Percentiles rank a stretch among this genome's conserved stretches.
These are phyloP conservation scores for Phalanger gymnotis DNA, from an alignment of 2,797 vertebrate genomes.

Conservation along the genomic window DNA sequence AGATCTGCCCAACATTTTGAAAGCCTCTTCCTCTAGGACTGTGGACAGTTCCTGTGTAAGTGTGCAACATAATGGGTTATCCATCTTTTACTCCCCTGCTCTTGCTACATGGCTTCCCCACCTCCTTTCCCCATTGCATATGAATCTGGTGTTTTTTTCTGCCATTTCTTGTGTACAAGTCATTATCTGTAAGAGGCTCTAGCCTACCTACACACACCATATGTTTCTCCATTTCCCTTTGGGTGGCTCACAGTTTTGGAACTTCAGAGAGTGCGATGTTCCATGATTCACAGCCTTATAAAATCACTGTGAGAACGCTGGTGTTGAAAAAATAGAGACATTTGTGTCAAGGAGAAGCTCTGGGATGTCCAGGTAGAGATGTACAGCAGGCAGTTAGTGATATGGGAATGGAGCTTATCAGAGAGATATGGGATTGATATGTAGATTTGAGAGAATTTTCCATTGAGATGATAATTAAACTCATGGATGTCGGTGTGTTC, in stretches of 20 bases:
- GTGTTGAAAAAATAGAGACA: neutral
- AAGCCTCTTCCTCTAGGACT: neutral
- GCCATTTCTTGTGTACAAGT: neutral
- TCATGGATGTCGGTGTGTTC: neutral
- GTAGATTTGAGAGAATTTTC: neutral
- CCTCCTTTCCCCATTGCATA: neutral
- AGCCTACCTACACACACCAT: neutral
- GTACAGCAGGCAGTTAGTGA: neutral
- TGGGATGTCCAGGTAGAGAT: neutral
- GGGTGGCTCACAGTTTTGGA: neutral
- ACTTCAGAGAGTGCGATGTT: neutral
- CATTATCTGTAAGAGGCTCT: neutral
- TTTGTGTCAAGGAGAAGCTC: neutral
- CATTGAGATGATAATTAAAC: neutral
- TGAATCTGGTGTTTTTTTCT: neutral
- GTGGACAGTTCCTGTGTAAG: neutral
- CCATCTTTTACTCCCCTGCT: neutral
- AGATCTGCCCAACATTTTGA: neutral
- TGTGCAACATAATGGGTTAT: neutral
- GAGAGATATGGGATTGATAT: neutral
- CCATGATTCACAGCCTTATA: neutral
- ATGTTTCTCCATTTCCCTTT: neutral
- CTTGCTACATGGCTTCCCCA: neutral
- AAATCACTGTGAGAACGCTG: neutral
- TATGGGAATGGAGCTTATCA: neutral